Conservation (phyloP, 2,888 invertebrate genomes). For the Drosophila niveifrons region DNA sequence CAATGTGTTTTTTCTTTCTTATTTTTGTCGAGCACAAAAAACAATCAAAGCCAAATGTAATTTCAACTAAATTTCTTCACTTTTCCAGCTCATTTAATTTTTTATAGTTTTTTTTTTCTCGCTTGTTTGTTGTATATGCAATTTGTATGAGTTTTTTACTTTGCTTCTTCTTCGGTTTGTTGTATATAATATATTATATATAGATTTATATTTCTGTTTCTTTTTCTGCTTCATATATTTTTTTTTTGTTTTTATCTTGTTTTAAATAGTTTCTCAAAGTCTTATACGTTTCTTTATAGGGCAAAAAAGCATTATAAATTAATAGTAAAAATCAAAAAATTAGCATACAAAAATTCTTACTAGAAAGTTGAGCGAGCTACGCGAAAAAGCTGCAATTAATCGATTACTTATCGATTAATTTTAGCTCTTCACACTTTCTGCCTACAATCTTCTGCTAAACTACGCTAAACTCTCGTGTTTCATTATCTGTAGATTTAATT, state of each 20-base stretch:
- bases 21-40: slow-evolving; percentile 37
- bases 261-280: slow-evolving; percentile 79
- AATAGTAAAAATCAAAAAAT: slow-evolving; percentile 63
- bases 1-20: slow-evolving; percentile 20
- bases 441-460: slow-evolving; percentile 31
- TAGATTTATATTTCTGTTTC: slow-evolving; percentile 34
- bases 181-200: slow-evolving; percentile 36
- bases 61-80: slow-evolving; percentile 63
- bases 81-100: slow-evolving; percentile 10
- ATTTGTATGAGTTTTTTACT: slow-evolving; percentile 11
- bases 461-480: slow-evolving; percentile 11
- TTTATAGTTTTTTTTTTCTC: slow-evolving; percentile 7
- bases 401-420: too few relatives aligned
- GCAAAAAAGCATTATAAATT: slow-evolving; percentile 80
- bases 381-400: not conserved
- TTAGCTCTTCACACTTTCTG: not conserved
- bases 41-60: slow-evolving; percentile 59
- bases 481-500: not conserved
- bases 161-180: slow-evolving; percentile 28
- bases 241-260: slow-evolving; percentile 26
- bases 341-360: slow-evolving; percentile 57
- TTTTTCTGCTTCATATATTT: slow-evolving; percentile 28
- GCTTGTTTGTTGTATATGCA: slow-evolving; percentile 14
- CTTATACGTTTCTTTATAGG: slow-evolving; percentile 84
- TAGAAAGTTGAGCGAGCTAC: slow-evolving; percentile 55